Conservation (phyloP, 2,113 vertebrate genomes). For the Callithrix jacchus region DNA sequence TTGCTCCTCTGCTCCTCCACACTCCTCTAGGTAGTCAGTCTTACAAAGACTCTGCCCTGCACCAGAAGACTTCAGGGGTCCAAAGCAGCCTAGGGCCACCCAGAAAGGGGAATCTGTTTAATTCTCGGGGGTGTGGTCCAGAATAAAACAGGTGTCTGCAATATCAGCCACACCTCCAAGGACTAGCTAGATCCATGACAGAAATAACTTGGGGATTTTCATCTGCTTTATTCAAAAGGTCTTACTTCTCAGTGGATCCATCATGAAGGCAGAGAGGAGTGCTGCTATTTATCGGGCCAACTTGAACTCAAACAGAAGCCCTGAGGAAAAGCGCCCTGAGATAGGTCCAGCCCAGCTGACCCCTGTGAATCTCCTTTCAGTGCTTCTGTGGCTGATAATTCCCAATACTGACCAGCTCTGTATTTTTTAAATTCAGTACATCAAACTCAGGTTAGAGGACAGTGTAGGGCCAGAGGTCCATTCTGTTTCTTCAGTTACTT, state of each 20-base stretch:
- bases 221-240: no score
- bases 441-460: neutral
- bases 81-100: neutral
- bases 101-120: neutral
- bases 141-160: no score
- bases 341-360: fast-evolving
- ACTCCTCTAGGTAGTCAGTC: neutral
- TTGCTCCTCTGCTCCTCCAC: neutral
- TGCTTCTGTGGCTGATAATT: neutral
- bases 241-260: neutral
- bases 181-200: neutral
- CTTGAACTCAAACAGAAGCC: neutral
- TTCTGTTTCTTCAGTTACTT: neutral
- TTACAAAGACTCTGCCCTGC: neutral
- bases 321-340: neutral
- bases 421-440: neutral
- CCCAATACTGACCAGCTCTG: neutral
- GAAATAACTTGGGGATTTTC: no score
- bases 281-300: neutral
- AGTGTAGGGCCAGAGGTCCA: neutral
- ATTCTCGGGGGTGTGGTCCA: neutral
- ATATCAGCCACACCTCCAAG: neutral
- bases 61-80: neutral
- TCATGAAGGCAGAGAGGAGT: no score
- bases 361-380: neutral